A percentile compares a stretch with the other conserved stretches of the same genome.
Evolutionary conservation across 92 coral and sea anemone genomes (phyloP).

Genomic region (Montipora capitata): DNA sequence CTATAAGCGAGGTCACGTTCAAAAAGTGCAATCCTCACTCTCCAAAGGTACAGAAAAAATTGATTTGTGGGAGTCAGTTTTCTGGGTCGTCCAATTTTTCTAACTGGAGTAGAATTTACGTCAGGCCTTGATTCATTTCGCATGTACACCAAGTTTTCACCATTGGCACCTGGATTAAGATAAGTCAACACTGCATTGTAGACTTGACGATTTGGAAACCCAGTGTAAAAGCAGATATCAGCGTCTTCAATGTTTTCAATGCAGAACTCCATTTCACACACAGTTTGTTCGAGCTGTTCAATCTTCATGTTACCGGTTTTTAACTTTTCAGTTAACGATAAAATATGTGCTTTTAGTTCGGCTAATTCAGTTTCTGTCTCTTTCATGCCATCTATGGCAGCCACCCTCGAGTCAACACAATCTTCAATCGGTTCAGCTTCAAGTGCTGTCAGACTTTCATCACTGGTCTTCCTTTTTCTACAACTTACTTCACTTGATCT

Average conservation of each 20-base stretch:
- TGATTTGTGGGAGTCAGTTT: constrained; percentile 60
- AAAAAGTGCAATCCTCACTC: constrained; percentile 72
- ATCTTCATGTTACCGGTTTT: constrained; percentile 24
- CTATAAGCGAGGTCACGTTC: constrained; percentile 66
- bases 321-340: constrained; percentile 23
- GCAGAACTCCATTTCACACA: constrained; percentile 50
- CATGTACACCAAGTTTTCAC: constrained; percentile 49
- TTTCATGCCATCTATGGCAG: constrained; percentile 8
- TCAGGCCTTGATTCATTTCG: constrained; percentile 39
- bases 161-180: constrained; percentile 47
- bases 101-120: not conserved
- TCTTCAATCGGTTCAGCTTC: not conserved
- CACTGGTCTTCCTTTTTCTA: not conserved
- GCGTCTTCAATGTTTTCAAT: constrained; percentile 48
- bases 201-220: too few species aligned
- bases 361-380: constrained; percentile 24
- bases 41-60: constrained; percentile 66
- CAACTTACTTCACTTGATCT: constrained; percentile 7
- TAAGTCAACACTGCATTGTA: constrained; percentile 31
- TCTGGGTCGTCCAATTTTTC: constrained; percentile 41
- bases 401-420: constrained; percentile 3
- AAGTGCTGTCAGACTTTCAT: not conserved
- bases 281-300: constrained; percentile 34
- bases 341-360: constrained; percentile 31
- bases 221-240: constrained; percentile 19